Evolutionary conservation across 2,888 invertebrate species (phyloP), one percentile per base, ranked within the genome.

Genomic region (Drosophila antonietae): DNA sequence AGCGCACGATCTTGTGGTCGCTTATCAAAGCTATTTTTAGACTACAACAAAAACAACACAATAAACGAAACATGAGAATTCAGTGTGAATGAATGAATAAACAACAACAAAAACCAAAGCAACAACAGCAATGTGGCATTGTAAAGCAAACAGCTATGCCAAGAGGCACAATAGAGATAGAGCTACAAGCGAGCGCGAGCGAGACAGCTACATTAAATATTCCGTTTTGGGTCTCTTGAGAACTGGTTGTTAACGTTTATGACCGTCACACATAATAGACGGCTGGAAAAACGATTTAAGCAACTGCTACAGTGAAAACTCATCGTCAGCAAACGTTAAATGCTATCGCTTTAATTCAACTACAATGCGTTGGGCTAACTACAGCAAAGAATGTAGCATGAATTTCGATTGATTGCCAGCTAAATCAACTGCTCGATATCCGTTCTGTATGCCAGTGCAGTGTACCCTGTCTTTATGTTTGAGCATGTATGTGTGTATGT

Each of bases 371-470:
- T 44, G 44, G 51, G 49, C 58, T 31, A 44, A 31, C 43, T 18
- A 39, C 55, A 20, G 41, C 14, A 23, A 64, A 71, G 67, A 67
- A 58, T 78, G 70, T 80, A 75, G 68, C 83, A 61, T 69, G 61
- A 75, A 82, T 60, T 79, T 43, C 63, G 43, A 72, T 51, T 75
- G 71, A 77, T 79, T 79, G 71, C 43, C 57, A 72, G 56, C 39
- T 51, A 75, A 79, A 84, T 74, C 79, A 72, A 78, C 74, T 79
- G 67, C 67, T 73, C 73, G 73, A 80, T 82, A 82, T 87, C 85
- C 85, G 85, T 64, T 86, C 68, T 57, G 18, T 47, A 28, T 57
- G 35, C 47, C 33, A 33, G 33, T 41, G 41, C 33, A 33, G 33
- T 41, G 41, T 62, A 9, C 14, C 52, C 49, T 20, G 15, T 56